These are phyloP conservation scores for Sebastes flavidus DNA, from an alignment of 2,797 vertebrate species.

Conservation along the genomic window DNA sequence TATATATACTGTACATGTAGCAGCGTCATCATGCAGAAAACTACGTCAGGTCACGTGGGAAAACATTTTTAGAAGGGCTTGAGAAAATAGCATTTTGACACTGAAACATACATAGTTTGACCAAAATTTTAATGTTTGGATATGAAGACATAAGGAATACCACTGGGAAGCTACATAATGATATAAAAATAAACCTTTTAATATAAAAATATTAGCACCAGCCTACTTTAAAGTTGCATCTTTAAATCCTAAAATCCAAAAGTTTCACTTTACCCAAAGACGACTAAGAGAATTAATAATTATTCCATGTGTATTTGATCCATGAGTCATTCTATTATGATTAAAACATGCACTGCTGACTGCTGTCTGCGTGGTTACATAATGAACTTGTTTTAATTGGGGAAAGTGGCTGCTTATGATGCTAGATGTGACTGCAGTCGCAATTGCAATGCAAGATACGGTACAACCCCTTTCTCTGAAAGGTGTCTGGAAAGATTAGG, in stretches of 20 bases:
- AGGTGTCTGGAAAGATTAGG: background rate
- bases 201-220: background rate
- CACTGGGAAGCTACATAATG: too few relatives aligned
- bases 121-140: too few relatives aligned
- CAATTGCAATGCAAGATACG: background rate
- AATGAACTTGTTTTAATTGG: background rate
- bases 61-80: too few relatives aligned
- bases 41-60: too few relatives aligned
- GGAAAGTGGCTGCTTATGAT: background rate
- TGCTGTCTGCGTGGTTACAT: background rate
- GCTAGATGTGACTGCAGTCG: background rate
- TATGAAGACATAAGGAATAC: too few relatives aligned
- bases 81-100: too few relatives aligned
- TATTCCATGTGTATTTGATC: background rate
- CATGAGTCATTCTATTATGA: background rate
- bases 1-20: too few relatives aligned
- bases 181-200: background rate
- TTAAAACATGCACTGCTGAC: background rate
- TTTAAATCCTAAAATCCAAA: background rate
- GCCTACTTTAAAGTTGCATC: background rate
- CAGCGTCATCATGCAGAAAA: too few relatives aligned
- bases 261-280: background rate
- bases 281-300: background rate
- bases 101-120: too few relatives aligned
- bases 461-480: background rate